Conservation (phyloP, 2,888 invertebrate genomes). For the Drosophila ustulata region DNA sequence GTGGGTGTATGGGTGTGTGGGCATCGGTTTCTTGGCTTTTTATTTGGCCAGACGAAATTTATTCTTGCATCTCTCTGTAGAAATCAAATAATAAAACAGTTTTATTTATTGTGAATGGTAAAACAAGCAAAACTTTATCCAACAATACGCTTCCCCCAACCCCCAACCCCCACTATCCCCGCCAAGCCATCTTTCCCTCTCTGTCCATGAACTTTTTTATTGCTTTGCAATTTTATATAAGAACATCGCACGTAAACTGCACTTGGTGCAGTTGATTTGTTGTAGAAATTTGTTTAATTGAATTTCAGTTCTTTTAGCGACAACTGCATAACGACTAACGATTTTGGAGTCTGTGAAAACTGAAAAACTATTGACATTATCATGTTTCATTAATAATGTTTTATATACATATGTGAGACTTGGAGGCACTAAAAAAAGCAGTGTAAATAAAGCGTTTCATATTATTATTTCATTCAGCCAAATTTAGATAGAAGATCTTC, state of each 20-base stretch:
- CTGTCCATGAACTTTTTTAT: neutral
- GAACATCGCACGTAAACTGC: constrained; percentile 12
- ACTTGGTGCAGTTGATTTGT: constrained; percentile 13
- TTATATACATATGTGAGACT: too few species aligned
- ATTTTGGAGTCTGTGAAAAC: neutral
- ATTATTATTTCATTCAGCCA: too few species aligned
- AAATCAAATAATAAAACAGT: constrained; percentile 56
- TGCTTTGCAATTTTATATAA: constrained; percentile 29
- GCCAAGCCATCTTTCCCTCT: neutral
- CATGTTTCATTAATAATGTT: neutral
- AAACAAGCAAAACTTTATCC: constrained; percentile 46
- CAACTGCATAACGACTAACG: neutral
- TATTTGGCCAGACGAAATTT: constrained; percentile 50
- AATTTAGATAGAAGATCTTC: too few species aligned
- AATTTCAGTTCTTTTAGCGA: constrained; percentile 15
- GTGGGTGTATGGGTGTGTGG: constrained; percentile 8
- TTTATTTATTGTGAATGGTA: constrained; percentile 57
- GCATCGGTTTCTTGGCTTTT: constrained; percentile 20
- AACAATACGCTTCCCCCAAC: constrained; percentile 12
- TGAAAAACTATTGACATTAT: neutral
- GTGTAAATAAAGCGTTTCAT: too few species aligned
- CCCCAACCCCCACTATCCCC: too few species aligned
- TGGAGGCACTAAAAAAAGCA: too few species aligned
- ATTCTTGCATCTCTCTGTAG: constrained; percentile 48
- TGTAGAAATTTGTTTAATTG: constrained; percentile 29